These are phyloP conservation scores for Melanostoma mellinum DNA, from an alignment of 2,888 invertebrate species.

Conservation along the genomic window DNA sequence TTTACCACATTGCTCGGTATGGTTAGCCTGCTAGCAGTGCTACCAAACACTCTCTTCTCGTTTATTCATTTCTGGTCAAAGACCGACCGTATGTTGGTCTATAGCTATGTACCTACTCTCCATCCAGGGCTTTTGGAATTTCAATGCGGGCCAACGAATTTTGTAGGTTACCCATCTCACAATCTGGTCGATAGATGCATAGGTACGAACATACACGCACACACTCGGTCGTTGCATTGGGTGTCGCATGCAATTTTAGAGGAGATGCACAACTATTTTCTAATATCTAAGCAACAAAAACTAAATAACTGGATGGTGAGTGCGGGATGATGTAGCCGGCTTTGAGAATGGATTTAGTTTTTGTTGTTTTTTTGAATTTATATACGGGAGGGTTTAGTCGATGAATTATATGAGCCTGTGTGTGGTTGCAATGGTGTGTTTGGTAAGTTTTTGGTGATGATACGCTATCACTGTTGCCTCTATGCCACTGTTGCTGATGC, in stretches of 20 bases:
- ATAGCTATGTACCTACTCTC: neutral
- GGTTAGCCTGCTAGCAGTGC: slow-evolving; percentile 32
- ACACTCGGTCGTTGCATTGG: slow-evolving; percentile 10
- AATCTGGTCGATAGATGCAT: neutral
- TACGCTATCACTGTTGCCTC: slow-evolving; percentile 25
- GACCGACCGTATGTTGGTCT: slow-evolving; percentile 46
- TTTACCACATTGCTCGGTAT: slow-evolving; percentile 27
- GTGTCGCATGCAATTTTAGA: slow-evolving; percentile 40
- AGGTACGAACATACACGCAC: slow-evolving; percentile 8
- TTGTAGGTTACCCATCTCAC: slow-evolving; percentile 58
- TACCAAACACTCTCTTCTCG: slow-evolving; percentile 33
- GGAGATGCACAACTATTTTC: slow-evolving; percentile 50
- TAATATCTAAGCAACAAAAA: slow-evolving; percentile 63
- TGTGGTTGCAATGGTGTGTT: slow-evolving; percentile 68
- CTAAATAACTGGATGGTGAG: slow-evolving; percentile 52
- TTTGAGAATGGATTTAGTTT: slow-evolving; percentile 7
- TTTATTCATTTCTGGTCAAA: slow-evolving; percentile 59
- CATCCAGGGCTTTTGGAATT: slow-evolving; percentile 45
- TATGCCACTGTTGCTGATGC: slow-evolving; percentile 25
- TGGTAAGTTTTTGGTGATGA: slow-evolving; percentile 63
- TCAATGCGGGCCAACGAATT: slow-evolving; percentile 57
- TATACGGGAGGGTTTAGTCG: neutral
- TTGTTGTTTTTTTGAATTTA: slow-evolving; percentile 15
- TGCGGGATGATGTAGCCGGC: slow-evolving; percentile 20
- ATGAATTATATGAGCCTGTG: neutral